These are phyloP conservation scores for Trinorchestia longiramus DNA, from an alignment of 1,140 invertebrate genomes.

Conservation along the genomic window DNA sequence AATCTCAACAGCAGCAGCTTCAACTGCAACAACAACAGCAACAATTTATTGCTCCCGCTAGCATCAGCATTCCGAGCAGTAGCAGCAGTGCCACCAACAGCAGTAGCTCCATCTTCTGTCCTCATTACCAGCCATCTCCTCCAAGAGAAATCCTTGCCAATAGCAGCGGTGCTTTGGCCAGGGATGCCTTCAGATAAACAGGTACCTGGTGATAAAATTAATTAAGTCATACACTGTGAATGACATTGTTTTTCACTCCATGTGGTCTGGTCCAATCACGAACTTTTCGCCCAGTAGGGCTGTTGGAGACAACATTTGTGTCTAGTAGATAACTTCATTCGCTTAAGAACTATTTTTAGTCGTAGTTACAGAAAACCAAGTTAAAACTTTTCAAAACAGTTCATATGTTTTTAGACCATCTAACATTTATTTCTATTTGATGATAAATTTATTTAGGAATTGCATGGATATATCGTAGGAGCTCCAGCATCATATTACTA, in stretches of 20 bases:
- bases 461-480: no score
- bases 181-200: constrained; percentile 21
- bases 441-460: no score
- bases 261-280: not conserved
- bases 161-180: not conserved
- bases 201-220: not conserved
- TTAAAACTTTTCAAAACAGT: no score
- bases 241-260: not conserved
- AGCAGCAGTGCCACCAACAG: not conserved
- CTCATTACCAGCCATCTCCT: constrained; percentile 12
- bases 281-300: not conserved
- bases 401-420: no score
- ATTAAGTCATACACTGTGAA: not conserved
- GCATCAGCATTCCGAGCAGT: not conserved
- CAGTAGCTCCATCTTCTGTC: not conserved
- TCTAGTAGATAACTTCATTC: no score
- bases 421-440: no score
- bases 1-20: not conserved
- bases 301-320: no score
- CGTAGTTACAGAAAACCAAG: no score
- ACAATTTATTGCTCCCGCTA: not conserved
- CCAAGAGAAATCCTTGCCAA: constrained; percentile 20
- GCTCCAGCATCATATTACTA: no score
- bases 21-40: not conserved
- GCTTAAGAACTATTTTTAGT: no score